Conservation (phyloP, 1,140 invertebrate genomes). For the Chymomyza costata region DNA sequence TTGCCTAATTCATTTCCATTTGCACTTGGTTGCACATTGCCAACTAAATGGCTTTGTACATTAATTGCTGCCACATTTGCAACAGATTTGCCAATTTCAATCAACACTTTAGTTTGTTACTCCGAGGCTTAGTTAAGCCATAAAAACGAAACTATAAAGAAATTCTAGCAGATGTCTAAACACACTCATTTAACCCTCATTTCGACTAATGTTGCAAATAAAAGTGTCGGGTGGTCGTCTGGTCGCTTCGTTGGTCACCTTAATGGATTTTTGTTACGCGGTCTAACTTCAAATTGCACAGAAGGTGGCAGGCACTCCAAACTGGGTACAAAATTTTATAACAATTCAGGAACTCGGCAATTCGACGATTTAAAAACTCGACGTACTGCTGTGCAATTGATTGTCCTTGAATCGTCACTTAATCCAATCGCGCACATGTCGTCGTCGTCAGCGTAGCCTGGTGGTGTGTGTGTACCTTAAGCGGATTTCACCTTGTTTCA, state of each 20-base stretch:
- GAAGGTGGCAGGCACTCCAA: constrained; percentile 41
- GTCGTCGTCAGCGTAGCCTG: constrained; percentile 15
- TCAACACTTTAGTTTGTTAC: constrained; percentile 70
- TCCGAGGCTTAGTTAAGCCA: constrained; percentile 45
- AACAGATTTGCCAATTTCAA: constrained; percentile 26
- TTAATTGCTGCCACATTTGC: constrained; percentile 8
- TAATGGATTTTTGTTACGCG: constrained; percentile 71
- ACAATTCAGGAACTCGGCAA: neutral
- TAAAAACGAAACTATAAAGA: constrained; percentile 32
- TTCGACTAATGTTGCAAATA: constrained; percentile 63
- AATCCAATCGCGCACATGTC: constrained; percentile 74
- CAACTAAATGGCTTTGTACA: constrained; percentile 5
- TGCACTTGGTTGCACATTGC: constrained; percentile 21
- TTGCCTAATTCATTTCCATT: too few relatives aligned
- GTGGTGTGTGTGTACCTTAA: constrained; percentile 49
- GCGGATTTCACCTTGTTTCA: constrained; percentile 66
- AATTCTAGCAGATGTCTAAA: constrained; percentile 69
- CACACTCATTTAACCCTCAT: constrained; percentile 64
- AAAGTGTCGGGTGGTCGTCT: constrained; percentile 28
- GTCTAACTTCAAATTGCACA: constrained; percentile 68
- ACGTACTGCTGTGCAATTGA: constrained; percentile 60
- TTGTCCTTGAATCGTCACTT: constrained; percentile 72
- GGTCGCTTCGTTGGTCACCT: constrained; percentile 42
- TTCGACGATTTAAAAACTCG: constrained; percentile 1
- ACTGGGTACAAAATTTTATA: too few relatives aligned